Evolutionary conservation across 2,888 invertebrate species (phyloP), one percentile per base, ranked within the genome.

Genomic region (Sarcophaga rosellei): DNA sequence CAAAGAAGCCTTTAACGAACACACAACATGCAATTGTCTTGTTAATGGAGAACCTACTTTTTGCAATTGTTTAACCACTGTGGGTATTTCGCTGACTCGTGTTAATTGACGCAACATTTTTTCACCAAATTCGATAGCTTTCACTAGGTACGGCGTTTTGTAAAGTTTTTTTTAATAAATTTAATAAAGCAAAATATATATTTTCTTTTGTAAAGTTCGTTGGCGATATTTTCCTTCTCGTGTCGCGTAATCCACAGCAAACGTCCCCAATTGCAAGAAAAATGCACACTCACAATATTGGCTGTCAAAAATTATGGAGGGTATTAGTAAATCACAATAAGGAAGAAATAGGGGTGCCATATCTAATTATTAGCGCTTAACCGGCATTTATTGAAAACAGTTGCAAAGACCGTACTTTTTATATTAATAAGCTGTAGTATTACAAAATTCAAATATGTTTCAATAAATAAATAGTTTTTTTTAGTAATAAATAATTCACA

Each of bases 41-140:
- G 82, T 75, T 12, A 68, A 11, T 73, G 66, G 23, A 79, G 73
- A 91, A 91, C 91, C 90, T 92, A 92, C 91, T 91, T 92, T 92
- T 90, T 92, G 91, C 89, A 92, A 90, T 90, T 92, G 92, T 87
- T 90, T 92, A 68, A 89, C 89, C 88, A 92, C 88, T 88, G 90
- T 88, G 79, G 92, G 92, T 85, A 92, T 81, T 89, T 92, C 92
- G 85, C 88, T 88, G 88, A 89, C 88, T 89, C 90, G 90, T 88
- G 91, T 88, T 81, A 91, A 85, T 86, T 91, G 89, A 86, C 92
- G 92, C 88, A 92, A 90, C 92, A 92, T 92, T 88, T 91, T 90
- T 80, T 85, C 88, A 72, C 84, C 21, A 76, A 88, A 84, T 81
- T 88, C 85, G 70, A 88, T 84, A 65, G 78, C 84, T 81, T 89